phyloP scores from a whole-genome alignment of 1,140 invertebrate species.

The Listronotus bonariensis region DNA sequence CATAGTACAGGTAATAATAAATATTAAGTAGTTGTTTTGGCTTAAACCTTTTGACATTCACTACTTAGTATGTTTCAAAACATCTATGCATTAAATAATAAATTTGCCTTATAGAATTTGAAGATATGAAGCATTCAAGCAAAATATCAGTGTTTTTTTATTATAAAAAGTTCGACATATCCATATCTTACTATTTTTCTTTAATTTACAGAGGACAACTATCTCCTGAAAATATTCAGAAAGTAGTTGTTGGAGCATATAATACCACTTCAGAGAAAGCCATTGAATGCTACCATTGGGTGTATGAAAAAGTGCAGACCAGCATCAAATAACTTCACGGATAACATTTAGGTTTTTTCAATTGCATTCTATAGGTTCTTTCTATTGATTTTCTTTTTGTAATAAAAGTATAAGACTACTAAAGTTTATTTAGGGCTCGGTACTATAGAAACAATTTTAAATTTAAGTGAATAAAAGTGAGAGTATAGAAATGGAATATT shows the following conservation, averaged over 20 bases:
- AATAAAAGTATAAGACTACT: constrained; percentile 5
- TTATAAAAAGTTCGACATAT: constrained; percentile 5
- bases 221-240: constrained; percentile 74
- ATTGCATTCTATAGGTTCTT: constrained; percentile 12
- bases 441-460: background rate
- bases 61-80: too few species aligned
- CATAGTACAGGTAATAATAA: too few species aligned
- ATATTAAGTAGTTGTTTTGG: too few species aligned
- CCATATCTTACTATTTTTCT: constrained; percentile 14
- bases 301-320: constrained; percentile 69
- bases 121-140: too few species aligned
- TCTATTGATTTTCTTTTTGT: background rate
- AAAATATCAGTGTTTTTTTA: too few species aligned
- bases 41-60: too few species aligned
- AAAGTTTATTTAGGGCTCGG: background rate
- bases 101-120: too few species aligned
- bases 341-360: constrained; percentile 19
- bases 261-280: constrained; percentile 67
- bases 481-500: too few species aligned
- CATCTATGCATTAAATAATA: too few species aligned
- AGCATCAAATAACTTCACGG: constrained; percentile 47
- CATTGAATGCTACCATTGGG: constrained; percentile 70
- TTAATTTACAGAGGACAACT: constrained; percentile 69
- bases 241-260: constrained; percentile 65
- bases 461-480: background rate